Base-by-base conservation (phyloP, 2,888 invertebrate genomes). In the Stegophylla sp. region DNA sequence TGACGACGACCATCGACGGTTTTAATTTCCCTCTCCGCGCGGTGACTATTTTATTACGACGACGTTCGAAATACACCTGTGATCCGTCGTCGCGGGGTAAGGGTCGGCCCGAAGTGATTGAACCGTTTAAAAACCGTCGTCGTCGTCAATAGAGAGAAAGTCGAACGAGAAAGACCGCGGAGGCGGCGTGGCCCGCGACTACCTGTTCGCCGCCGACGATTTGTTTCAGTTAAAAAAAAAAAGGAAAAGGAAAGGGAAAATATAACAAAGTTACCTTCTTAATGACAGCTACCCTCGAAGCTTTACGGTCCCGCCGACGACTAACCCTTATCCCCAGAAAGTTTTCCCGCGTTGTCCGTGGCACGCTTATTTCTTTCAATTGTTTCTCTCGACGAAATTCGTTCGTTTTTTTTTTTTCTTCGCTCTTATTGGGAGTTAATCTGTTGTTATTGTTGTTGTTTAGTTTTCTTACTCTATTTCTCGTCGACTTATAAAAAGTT, bases 181-280 rank as follows among this genome's bases (percentile, higher is more conserved):
- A 48, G 75, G 41, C 20, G 26, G 76, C 76, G 20, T 28, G 48
- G 28, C 34, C 20, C 41, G 41, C 66, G 69, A 71, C 79, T 71
- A 79, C 79, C 79, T 71, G 79, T 71, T 79, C 79, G 61, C 48
- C 59, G n/a, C 53, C 51, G 77, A 71, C 71, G 79, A 63, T 79
- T 79, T 79, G 71, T 79, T 79, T 77, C 59, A 48, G 61, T 79
- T 69, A 61, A 28, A n/a, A 41, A 71, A 51, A 45, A 48, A 69
- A 53, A 53, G 41, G 43, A 77, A 77, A 66, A 34, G 77, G 45
- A 69, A 77, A 69, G 67, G 56, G 51, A 79, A 77, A 79, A 79
- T 79, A 79, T 71, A 71, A 79, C 79, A 79, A 79, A 79, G 79
- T 79, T 71, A 79, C 79, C 79, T 79, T 79, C 79, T 79, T 79